Conservation (phyloP, 2,797 vertebrate species). For the Aeoliscus strigatus region DNA sequence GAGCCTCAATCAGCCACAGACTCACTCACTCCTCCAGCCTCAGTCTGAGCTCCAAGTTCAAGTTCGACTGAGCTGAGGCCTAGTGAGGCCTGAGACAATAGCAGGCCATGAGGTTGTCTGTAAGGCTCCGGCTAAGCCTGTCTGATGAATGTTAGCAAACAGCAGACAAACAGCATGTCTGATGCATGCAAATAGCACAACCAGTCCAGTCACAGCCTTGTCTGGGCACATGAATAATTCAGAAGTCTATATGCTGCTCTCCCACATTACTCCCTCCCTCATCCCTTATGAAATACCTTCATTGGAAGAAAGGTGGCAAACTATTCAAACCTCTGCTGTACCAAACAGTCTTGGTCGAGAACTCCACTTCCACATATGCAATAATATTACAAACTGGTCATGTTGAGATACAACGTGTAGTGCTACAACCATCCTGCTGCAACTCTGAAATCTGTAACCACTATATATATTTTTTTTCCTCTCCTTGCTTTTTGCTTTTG, state of each 20-base stretch:
- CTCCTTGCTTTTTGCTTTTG: conserved; percentile 81
- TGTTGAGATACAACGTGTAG: conserved; percentile 7
- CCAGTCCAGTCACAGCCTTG: conserved; percentile 79
- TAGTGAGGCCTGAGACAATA: conserved; percentile 79
- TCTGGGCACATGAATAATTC: conserved; percentile 89
- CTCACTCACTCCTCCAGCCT: conserved; percentile 3
- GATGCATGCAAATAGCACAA: conserved; percentile 85
- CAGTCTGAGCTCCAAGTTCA: conserved; percentile 37
- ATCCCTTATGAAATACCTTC: conserved; percentile 71
- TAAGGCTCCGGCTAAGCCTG: conserved; percentile 76
- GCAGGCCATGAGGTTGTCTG: conserved; percentile 79
- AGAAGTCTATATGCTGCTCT: conserved; percentile 72
- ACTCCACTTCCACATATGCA: conserved; percentile 36
- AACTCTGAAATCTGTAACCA: conserved; percentile 36
- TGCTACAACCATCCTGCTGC: no score
- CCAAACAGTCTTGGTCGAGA: conserved; percentile 2
- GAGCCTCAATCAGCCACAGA: neutral
- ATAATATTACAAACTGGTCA: conserved; percentile 12
- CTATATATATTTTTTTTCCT: conserved; percentile 58
- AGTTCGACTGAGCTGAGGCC: conserved; percentile 59
- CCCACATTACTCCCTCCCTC: conserved; percentile 43
- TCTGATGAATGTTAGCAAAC: conserved; percentile 92
- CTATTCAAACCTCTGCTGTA: conserved; percentile 43
- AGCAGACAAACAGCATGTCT: conserved; percentile 92
- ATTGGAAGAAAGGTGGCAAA: conserved; percentile 61